Conservation (phyloP, 2,797 vertebrate genomes). For the Rhinichthys osculus region DNA sequence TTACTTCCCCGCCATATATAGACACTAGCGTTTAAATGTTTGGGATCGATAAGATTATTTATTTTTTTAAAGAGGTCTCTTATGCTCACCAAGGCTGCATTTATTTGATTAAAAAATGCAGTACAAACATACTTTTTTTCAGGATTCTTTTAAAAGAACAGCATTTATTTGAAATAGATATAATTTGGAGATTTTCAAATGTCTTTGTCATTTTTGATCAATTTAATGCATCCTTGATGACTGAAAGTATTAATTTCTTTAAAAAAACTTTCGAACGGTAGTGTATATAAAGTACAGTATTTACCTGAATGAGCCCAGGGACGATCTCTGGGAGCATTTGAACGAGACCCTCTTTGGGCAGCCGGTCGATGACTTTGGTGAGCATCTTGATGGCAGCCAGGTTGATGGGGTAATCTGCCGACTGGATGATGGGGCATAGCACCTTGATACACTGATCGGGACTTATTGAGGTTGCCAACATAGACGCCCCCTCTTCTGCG, state of each 20-base stretch:
- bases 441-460: slow-evolving; percentile 98
- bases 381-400: slow-evolving; percentile 98
- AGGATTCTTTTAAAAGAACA: no score
- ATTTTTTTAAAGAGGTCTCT: no score
- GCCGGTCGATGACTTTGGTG: slow-evolving; percentile 92
- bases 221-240: not conserved
- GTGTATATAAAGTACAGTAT: not conserved
- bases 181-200: not conserved
- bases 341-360: slow-evolving; percentile 87
- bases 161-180: no score
- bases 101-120: no score
- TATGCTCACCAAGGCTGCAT: no score
- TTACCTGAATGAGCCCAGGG: slow-evolving; percentile 95
- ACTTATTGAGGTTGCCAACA: slow-evolving; percentile 92
- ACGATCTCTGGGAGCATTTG: slow-evolving; percentile 92
- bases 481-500: slow-evolving; percentile 93
- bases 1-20: no score
- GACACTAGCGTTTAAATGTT: no score
- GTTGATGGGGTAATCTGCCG: slow-evolving; percentile 96
- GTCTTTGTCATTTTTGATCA: not conserved
- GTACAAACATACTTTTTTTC: no score
- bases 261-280: not conserved
- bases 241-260: not conserved
- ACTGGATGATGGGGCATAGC: slow-evolving; percentile 96
- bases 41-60: no score